phyloP scores from a whole-genome alignment of 23 tunicate species.

The Botrylloides violaceus region DNA sequence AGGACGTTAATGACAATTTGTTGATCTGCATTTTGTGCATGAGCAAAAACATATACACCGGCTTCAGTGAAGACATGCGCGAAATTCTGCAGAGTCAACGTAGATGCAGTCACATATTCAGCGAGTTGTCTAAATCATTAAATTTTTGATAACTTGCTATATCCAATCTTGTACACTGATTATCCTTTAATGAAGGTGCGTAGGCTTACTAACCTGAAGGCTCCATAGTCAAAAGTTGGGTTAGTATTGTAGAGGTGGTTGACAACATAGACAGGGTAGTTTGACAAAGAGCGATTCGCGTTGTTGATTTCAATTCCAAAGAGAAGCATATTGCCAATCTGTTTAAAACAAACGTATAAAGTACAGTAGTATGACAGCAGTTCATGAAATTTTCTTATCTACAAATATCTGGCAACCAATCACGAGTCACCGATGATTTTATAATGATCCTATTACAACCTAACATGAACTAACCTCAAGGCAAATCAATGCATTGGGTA shows the following conservation, averaged over 20 bases:
- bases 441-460: not conserved
- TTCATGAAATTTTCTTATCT: no score
- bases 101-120: slow-evolving; percentile 42
- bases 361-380: no score
- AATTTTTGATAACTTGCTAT: no score
- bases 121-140: slow-evolving; percentile 69
- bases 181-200: no score
- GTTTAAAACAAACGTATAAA: no score
- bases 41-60: slow-evolving; percentile 89
- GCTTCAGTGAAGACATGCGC: slow-evolving; percentile 78
- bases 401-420: no score
- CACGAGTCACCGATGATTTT: not conserved
- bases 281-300: slow-evolving; percentile 37
- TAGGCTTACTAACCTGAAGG: slow-evolving; percentile 81
- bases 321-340: slow-evolving; percentile 72
- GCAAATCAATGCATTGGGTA: slow-evolving; percentile 65
- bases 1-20: slow-evolving; percentile 74
- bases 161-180: no score
- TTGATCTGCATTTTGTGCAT: slow-evolving; percentile 50
- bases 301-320: slow-evolving; percentile 52
- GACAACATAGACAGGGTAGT: slow-evolving; percentile 83
- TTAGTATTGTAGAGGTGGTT: slow-evolving; percentile 92
- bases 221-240: slow-evolving; percentile 89
- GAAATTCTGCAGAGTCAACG: slow-evolving; percentile 59
- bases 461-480: slow-evolving; percentile 62